Base-by-base conservation (phyloP, 2,113 vertebrate species). In the Mola mola region DNA sequence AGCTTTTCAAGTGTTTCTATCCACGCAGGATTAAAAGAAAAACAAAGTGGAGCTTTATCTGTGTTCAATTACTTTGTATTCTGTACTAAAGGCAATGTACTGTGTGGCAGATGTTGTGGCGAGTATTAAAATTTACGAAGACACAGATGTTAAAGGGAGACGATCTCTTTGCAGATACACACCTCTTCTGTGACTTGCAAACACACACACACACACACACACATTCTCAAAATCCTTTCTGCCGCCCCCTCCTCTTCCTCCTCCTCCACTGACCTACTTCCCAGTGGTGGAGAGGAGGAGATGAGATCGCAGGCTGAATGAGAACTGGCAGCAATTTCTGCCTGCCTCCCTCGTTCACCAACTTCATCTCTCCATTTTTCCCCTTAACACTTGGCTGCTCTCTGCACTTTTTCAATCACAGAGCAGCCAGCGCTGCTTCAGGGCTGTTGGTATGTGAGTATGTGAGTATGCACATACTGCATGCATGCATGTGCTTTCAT, bases 181-280 rank as follows among this genome's bases (percentile, higher is more conserved):
- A 51, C 42, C 31, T 52, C 49, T 38, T 50, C 46, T 34, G 41
- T 43, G 24, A 29, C 20, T 25, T 24, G 15, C n/a, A 6, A 29
- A 12, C 29, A 11, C 21, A 12, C 50, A 37, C 31, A 24, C n/a
- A n/a, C n/a, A n/a, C n/a, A n/a, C n/a, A n/a, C n/a, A n/a, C n/a
- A n/a, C n/a, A n/a, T n/a, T n/a, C 20, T 22, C 13, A 22, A 38
- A 53, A 19, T 78, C 34, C 65, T 62, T 64, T 26, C 36, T 46
- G 11, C 56, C 4, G 0, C 56, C 50, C 29, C 65, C 47, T 36
- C 58, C 57, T 29, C 50, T 50, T 57, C 76, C 46, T 61, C 70
- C 77, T 76, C 75, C 49, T 83, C 75, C 77, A 76, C 72, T 92
- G 90, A 90, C 89, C 91, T 90, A 91, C 81, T 91, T 90, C 80